Percentiles rank a stretch among this genome's conserved stretches.
Evolutionary conservation across 2,113 vertebrate genomes (phyloP).

Genomic region (Aphyosemion australe): DNA sequence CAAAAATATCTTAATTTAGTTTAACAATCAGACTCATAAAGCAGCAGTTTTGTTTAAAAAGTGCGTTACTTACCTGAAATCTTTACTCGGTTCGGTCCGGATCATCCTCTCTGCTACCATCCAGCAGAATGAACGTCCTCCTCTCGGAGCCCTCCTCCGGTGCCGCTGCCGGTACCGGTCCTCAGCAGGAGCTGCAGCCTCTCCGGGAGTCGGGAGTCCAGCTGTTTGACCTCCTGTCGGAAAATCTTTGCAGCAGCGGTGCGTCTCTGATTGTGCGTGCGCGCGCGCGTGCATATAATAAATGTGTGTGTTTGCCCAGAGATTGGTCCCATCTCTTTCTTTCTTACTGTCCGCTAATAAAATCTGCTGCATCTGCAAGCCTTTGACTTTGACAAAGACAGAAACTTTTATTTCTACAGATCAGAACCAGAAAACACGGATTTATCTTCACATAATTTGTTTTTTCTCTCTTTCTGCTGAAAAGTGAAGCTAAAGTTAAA

Average conservation of each 20-base stretch:
- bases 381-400: no score
- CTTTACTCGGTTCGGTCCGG: constrained; percentile 3
- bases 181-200: background rate
- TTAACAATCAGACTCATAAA: background rate
- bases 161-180: background rate
- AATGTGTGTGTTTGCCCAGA: background rate
- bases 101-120: background rate
- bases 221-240: constrained; percentile 29
- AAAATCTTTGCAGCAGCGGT: constrained; percentile 30
- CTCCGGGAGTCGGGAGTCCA: constrained; percentile 15
- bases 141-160: background rate
- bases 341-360: background rate
- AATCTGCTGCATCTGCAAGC: no score
- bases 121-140: background rate
- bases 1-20: no score
- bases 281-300: background rate
- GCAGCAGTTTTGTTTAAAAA: background rate
- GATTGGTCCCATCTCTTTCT: background rate
- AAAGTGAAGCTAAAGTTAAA: no score
- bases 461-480: no score
- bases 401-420: no score
- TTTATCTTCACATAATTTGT: no score
- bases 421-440: no score
- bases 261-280: background rate
- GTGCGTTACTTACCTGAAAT: constrained; percentile 27